Evolutionary conservation across 2,797 vertebrate species (phyloP).

Genomic region (Graptemys geographica): DNA sequence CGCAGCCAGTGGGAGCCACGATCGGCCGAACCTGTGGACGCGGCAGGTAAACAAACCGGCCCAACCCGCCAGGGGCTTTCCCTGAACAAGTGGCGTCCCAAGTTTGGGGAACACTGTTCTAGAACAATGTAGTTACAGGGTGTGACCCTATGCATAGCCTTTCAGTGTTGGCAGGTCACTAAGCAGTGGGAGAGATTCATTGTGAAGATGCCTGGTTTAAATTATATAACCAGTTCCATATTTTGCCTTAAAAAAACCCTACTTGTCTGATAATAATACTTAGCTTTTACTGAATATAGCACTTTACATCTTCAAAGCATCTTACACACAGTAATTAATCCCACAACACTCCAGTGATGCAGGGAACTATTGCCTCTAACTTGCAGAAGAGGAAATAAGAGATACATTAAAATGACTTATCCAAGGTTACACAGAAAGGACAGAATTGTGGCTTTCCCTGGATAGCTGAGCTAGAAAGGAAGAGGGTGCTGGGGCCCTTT

Average conservation of each 20-base stretch:
- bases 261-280: neutral
- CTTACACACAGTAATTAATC: neutral
- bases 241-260: slow-evolving; percentile 27
- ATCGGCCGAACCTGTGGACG: too few relatives aligned
- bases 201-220: slow-evolving; percentile 38
- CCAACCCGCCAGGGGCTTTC: too few relatives aligned
- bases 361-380: neutral
- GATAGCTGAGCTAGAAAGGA: neutral
- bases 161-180: neutral
- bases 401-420: neutral
- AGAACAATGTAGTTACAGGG: neutral
- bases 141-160: neutral
- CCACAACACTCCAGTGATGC: neutral
- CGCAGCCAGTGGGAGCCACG: too few relatives aligned
- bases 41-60: too few relatives aligned
- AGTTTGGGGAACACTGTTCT: neutral
- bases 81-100: too few relatives aligned
- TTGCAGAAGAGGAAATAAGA: neutral
- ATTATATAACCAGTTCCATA: slow-evolving; percentile 4
- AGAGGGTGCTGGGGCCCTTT: neutral
- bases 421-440: neutral
- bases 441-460: neutral
- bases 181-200: rapidly evolving
- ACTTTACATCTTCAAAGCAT: slow-evolving; percentile 2
- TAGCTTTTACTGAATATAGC: neutral